A percentile compares a stretch with the other conserved stretches of the same genome.
These are phyloP conservation scores for Cecidostiba fungosa DNA, from an alignment of 2,888 invertebrate genomes.

Conservation along the genomic window DNA sequence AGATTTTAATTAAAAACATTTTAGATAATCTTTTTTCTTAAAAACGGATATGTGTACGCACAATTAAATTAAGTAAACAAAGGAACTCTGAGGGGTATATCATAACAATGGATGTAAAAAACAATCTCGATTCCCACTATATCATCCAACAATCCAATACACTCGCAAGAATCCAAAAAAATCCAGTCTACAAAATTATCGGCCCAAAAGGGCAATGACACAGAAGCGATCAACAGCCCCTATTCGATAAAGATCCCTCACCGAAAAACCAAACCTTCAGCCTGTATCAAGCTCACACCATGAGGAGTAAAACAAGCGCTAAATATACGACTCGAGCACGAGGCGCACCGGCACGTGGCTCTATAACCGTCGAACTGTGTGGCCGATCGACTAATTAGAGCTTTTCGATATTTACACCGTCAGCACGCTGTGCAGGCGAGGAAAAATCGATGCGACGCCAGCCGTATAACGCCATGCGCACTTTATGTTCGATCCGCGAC, in stretches of 20 bases:
- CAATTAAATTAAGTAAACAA: too few species aligned
- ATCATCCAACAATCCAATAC: too few species aligned
- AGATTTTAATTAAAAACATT: too few species aligned
- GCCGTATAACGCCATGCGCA: slow-evolving; percentile 15
- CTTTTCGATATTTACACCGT: slow-evolving; percentile 40
- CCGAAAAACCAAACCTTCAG: background rate
- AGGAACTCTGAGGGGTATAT: too few species aligned
- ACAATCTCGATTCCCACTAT: too few species aligned
- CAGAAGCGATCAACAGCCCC: too few species aligned
- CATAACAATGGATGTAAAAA: too few species aligned
- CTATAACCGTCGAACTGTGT: background rate
- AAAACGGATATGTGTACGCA: too few species aligned
- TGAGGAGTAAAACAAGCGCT: background rate
- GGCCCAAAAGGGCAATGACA: too few species aligned
- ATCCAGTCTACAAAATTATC: too few species aligned
- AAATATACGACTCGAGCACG: background rate
- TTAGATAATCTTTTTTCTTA: too few species aligned
- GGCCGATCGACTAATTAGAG: slow-evolving; percentile 46
- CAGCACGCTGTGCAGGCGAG: background rate
- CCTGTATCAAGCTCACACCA: background rate
- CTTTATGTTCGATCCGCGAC: slow-evolving; percentile 30
- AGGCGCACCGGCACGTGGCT: background rate
- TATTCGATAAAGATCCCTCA: slow-evolving; percentile 31
- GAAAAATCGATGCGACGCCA: slow-evolving; percentile 22
- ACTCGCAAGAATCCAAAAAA: too few species aligned